Percentiles rank a stretch among this genome's conserved stretches.
These are phyloP conservation scores for Archips xylosteana DNA, from an alignment of 2,888 invertebrate genomes.

Conservation along the genomic window DNA sequence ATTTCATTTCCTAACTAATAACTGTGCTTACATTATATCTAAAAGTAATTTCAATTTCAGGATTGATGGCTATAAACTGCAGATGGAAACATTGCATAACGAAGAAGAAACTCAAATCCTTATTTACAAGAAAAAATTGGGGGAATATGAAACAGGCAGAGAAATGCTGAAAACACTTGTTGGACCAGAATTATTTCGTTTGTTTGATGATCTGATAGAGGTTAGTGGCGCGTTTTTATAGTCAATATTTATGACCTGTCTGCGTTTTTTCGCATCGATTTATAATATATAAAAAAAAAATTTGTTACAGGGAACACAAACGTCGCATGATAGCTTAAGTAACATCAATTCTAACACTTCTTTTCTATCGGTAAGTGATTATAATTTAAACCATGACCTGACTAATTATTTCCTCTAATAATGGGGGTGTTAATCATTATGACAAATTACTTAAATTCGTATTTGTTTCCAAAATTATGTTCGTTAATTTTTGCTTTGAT, in stretches of 20 bases:
- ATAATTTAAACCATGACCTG: background rate
- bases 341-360: slow-evolving; percentile 45
- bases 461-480: too few species aligned
- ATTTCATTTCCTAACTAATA: background rate
- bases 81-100: slow-evolving; percentile 53
- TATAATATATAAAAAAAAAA: background rate
- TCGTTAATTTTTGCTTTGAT: too few species aligned
- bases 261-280: background rate
- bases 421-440: too few species aligned
- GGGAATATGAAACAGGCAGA: slow-evolving; percentile 53
- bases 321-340: slow-evolving; percentile 45
- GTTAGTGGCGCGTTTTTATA: slow-evolving; percentile 48
- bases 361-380: slow-evolving; percentile 49
- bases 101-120: slow-evolving; percentile 55
- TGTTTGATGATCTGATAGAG: slow-evolving; percentile 60
- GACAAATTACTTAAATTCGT: too few species aligned
- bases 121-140: slow-evolving; percentile 52
- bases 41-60: slow-evolving; percentile 52
- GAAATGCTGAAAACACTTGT: slow-evolving; percentile 50
- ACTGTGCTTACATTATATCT: background rate
- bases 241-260: too few species aligned
- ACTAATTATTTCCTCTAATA: background rate
- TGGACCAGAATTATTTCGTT: slow-evolving; percentile 49
- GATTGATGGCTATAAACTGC: slow-evolving; percentile 53
- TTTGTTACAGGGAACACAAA: slow-evolving; percentile 48